Evolutionary conservation across 2,797 vertebrate genomes (phyloP).

Genomic region (Microhierax caerulescens): DNA sequence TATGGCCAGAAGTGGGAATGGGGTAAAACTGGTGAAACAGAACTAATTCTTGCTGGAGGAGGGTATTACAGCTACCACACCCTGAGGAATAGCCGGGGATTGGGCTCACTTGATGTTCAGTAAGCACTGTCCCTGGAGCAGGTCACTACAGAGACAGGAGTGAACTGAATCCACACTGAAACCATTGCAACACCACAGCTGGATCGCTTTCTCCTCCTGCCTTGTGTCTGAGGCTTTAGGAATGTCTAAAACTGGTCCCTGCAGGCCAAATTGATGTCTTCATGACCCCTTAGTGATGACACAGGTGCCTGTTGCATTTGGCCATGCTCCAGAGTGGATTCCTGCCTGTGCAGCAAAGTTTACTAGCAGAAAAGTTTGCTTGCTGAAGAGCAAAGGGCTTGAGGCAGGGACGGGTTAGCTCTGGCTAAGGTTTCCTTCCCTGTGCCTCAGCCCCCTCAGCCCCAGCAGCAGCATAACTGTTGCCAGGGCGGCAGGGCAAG

Average conservation of each 20-base stretch:
- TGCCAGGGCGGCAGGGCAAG: background rate
- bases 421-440: background rate
- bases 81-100: background rate
- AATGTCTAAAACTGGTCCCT: background rate
- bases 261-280: background rate
- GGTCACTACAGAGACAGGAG: background rate
- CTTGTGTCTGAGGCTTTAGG: background rate
- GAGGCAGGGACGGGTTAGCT: background rate
- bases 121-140: background rate
- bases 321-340: background rate
- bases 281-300: rapidly evolving
- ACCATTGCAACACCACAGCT: rapidly evolving
- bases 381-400: background rate
- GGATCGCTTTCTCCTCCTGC: background rate
- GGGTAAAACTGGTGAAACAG: background rate
- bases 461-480: background rate
- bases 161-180: background rate
- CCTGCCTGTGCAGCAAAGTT: background rate
- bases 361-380: background rate
- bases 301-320: rapidly evolving
- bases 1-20: background rate
- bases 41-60: background rate
- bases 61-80: background rate
- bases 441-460: background rate
- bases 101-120: rapidly evolving